Conservation (phyloP, 2,888 invertebrate genomes). For the Trypoxylon attenuatum region DNA sequence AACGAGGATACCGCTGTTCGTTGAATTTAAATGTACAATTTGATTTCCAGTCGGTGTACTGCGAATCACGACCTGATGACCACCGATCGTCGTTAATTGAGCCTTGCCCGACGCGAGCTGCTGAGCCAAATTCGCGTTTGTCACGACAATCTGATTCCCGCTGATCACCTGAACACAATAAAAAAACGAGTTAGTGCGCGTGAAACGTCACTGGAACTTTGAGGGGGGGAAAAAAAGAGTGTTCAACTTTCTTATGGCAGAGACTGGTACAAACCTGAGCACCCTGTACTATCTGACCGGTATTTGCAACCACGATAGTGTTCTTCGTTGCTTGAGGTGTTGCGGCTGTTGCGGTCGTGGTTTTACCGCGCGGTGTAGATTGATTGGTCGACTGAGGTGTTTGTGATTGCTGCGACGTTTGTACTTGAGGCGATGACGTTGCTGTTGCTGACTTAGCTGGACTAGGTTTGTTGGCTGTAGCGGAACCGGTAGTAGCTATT, state of each 20-base stretch:
- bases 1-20: conserved; percentile 65
- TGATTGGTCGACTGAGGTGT: conserved; percentile 52
- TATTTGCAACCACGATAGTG: conserved; percentile 66
- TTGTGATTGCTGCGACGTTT: conserved; percentile 50
- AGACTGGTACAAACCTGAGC: conserved; percentile 38
- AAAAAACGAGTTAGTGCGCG: too few species aligned
- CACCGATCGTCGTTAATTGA: conserved; percentile 88
- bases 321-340: conserved; percentile 61
- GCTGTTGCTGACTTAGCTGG: conserved; percentile 60
- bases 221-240: too few species aligned
- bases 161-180: conserved; percentile 68
- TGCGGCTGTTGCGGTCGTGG: conserved; percentile 51
- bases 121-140: conserved; percentile 84
- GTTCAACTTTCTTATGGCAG: conserved; percentile 11
- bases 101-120: conserved; percentile 89
- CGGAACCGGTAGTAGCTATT: conserved; percentile 17
- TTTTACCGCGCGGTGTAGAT: conserved; percentile 56
- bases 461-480: conserved; percentile 38
- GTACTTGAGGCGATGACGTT: conserved; percentile 65
- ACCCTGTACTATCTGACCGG: conserved; percentile 69
- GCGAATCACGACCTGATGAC: conserved; percentile 89
- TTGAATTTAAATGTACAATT: conserved; percentile 77
- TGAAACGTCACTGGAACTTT: too few species aligned
- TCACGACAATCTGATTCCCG: conserved; percentile 84
- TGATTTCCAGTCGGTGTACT: conserved; percentile 83